Percentiles rank a stretch among this genome's conserved stretches.
Conservation (phyloP, 1,140 invertebrate species). For the Drosophila micromelanica region DNA sequence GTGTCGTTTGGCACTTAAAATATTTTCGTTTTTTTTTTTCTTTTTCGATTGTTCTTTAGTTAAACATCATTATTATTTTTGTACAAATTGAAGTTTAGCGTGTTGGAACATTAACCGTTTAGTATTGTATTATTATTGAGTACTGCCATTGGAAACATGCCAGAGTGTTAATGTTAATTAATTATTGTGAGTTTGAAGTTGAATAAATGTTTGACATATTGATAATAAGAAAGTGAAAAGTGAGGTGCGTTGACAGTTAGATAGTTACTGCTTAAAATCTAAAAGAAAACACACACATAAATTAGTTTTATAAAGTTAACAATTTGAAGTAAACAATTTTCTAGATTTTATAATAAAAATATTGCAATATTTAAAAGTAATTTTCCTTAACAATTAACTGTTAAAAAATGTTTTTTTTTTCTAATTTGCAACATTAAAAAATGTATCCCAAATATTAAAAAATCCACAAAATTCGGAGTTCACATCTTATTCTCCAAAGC, state of each 20-base stretch:
- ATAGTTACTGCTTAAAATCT: slow-evolving; percentile 18
- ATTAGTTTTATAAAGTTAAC: slow-evolving; percentile 1
- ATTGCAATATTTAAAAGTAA: no score
- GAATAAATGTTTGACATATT: not conserved
- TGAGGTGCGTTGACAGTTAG: slow-evolving; percentile 35
- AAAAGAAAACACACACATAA: slow-evolving; percentile 10
- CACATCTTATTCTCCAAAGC: no score
- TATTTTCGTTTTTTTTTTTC: not conserved
- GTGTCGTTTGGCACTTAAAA: slow-evolving; percentile 21
- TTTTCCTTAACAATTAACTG: no score
- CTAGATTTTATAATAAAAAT: no score
- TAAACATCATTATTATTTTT: slow-evolving; percentile 29
- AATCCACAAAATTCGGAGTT: no score
- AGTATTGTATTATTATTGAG: slow-evolving; percentile 33
- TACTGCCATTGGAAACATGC: slow-evolving; percentile 38
- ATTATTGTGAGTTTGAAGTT: slow-evolving; percentile 12
- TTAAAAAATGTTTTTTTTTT: no score
- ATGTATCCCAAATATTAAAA: no score
- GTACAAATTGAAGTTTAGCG: slow-evolving; percentile 39
- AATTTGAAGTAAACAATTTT: not conserved
- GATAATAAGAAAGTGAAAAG: slow-evolving; percentile 17
- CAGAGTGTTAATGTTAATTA: slow-evolving; percentile 22
- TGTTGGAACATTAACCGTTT: slow-evolving; percentile 55
- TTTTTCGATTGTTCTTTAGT: slow-evolving; percentile 11
- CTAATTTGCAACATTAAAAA: no score